Percentiles rank a stretch among this genome's conserved stretches.
These are phyloP conservation scores for Panzeria rudis DNA, from an alignment of 2,888 invertebrate genomes.

Conservation along the genomic window DNA sequence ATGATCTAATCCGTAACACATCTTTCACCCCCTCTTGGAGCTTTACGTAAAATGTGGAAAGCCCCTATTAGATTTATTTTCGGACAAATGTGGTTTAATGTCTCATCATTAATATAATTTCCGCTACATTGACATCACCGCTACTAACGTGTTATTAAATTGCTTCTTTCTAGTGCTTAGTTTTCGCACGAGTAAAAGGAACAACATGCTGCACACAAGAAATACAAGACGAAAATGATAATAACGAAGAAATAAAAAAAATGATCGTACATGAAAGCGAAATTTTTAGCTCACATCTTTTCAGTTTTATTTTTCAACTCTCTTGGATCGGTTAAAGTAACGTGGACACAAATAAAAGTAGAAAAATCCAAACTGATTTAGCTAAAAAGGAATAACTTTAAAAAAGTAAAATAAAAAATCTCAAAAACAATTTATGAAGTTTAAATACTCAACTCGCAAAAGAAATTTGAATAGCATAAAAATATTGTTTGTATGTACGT, in stretches of 20 bases:
- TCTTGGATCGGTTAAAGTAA: slow-evolving; percentile 78
- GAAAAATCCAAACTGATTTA: slow-evolving; percentile 43
- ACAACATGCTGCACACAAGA: slow-evolving; percentile 2
- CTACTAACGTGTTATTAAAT: slow-evolving; percentile 46
- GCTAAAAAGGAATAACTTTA: slow-evolving; percentile 45
- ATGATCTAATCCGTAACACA: too few relatives aligned
- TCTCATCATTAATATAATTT: neutral
- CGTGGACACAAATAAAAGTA: slow-evolving; percentile 41
- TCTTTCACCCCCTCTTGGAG: too few relatives aligned
- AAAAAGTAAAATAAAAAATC: slow-evolving; percentile 45
- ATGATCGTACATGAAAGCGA: slow-evolving; percentile 71
- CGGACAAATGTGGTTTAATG: too few relatives aligned
- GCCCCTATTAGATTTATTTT: too few relatives aligned
- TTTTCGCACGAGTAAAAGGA: slow-evolving; percentile 2
- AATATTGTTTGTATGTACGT: slow-evolving; percentile 2
- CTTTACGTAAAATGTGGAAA: too few relatives aligned
- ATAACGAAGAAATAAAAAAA: slow-evolving; percentile 41
- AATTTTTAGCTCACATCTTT: slow-evolving; percentile 66
- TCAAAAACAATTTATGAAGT: slow-evolving; percentile 45
- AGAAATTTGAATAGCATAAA: slow-evolving; percentile 26
- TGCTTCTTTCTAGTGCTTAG: neutral
- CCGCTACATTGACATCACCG: slow-evolving; percentile 24
- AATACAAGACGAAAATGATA: slow-evolving; percentile 49
- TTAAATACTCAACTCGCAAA: slow-evolving; percentile 45
- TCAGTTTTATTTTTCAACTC: slow-evolving; percentile 81